A percentile compares a stretch with the other conserved stretches of the same genome.
phyloP scores from a whole-genome alignment of 2,888 invertebrate genomes.

The Drosophila neutralis region DNA sequence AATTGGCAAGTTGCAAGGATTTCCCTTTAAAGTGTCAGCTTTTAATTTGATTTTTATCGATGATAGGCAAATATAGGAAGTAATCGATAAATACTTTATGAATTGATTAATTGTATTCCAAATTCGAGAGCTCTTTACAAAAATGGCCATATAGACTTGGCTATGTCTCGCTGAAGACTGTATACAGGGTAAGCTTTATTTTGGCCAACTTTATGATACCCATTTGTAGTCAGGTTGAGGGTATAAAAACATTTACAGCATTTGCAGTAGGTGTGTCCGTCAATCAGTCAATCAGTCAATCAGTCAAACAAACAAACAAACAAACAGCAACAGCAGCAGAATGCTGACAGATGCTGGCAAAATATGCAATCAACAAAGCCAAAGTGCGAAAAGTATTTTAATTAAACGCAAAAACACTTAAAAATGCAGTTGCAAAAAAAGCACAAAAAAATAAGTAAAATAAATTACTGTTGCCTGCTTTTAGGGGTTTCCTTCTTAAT shows the following conservation, averaged over 20 bases:
- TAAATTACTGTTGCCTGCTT: constrained; percentile 42
- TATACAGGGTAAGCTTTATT: background rate
- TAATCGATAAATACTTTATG: background rate
- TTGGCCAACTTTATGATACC: background rate
- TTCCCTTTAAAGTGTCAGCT: accelerated
- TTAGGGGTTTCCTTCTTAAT: constrained; percentile 40
- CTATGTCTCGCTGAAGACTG: background rate
- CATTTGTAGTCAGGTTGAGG: background rate
- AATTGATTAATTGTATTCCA: background rate
- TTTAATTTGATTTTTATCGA: background rate
- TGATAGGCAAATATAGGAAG: background rate
- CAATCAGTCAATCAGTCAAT: constrained; percentile 52
- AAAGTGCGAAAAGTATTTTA: constrained; percentile 71
- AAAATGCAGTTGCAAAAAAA: constrained; percentile 31
- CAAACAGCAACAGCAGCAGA: constrained; percentile 3
- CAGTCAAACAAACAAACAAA: constrained; percentile 16
- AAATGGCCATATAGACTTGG: background rate
- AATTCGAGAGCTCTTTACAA: accelerated
- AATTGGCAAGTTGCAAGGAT: accelerated
- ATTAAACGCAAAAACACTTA: constrained; percentile 70
- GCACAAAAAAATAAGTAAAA: background rate
- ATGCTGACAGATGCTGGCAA: constrained; percentile 17
- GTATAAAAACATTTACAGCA: constrained; percentile 19
- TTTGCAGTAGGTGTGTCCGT: constrained; percentile 16
- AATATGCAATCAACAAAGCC: constrained; percentile 53